Base-by-base conservation (phyloP, 2,888 invertebrate species). In the Cantharis nigra region DNA sequence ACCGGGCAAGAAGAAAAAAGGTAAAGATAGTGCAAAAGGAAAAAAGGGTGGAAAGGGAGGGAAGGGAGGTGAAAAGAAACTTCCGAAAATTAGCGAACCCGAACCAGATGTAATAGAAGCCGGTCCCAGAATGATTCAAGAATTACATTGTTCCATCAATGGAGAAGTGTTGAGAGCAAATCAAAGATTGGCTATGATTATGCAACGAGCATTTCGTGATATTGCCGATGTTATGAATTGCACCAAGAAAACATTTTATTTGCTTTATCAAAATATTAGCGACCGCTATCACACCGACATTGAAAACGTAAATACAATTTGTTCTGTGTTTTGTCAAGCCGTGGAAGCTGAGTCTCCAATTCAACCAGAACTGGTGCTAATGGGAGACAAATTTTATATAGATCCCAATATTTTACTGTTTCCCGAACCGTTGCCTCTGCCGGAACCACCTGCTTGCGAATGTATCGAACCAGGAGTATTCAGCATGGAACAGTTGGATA, bases 61-160 rank as follows among this genome's bases (percentile, higher is more conserved):
- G 23, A 73, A 77, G 62, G 72, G 70, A 11, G 65, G 20, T 9
- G 16, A 63, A 0, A 33, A 33, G n/a, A n/a, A 78, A 30, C 72
- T 79, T 26, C 81, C 81, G 3, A 75, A 78, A 74, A 79, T 79
- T 71, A 76, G 69, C 11, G 83, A 80, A 71, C 83, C 82, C 4
- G 76, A 74, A 3, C 70, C 76, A 0, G 82, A 82, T 9, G 84
- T 86, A 0, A 84, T 84, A 75, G 82, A 85, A 71, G 83, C 82
- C 81, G 73, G 89, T 87, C 84, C 89, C 85, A 85, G 85, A 85
- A 65, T 91, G 81, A 84, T 91, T 14, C 89, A 91, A 23, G 92
- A 93, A 85, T 93, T 92, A 92, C 87, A 87, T 16, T 89, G 89
- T 85, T 92, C 90, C 10, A 85, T 91, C 4, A 88, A 89, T 74